Percentiles rank a stretch among this genome's conserved stretches.
Conservation (phyloP, 2,113 vertebrate genomes). For the Chamaetylas fuelleborni region DNA sequence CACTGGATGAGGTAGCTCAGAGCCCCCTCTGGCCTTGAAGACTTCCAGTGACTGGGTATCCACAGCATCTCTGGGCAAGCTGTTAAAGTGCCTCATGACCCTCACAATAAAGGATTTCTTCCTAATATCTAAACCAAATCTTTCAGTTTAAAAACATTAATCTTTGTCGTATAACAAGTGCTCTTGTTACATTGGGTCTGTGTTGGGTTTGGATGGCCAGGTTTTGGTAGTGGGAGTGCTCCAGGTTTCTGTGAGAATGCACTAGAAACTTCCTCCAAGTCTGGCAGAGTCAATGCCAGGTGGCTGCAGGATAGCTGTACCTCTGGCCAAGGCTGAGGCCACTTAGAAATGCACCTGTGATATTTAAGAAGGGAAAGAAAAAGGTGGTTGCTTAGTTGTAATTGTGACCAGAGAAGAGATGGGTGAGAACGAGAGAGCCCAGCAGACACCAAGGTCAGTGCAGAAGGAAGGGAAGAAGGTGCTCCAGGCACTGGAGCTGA, state of each 20-base stretch:
- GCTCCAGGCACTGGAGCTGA: not conserved
- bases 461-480: not conserved
- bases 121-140: not conserved
- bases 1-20: not conserved
- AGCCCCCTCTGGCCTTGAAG: not conserved
- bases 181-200: no score
- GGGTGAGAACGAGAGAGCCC: not conserved
- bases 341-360: not conserved
- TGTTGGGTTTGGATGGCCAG: not conserved
- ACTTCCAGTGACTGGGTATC: not conserved
- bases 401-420: not conserved
- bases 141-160: not conserved
- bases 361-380: not conserved
- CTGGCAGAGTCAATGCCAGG: not conserved
- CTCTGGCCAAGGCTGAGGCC: not conserved
- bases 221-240: not conserved
- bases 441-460: not conserved
- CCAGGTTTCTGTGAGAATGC: not conserved
- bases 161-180: rapidly evolving
- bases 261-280: not conserved
- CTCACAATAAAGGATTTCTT: not conserved
- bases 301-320: no score
- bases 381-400: not conserved
- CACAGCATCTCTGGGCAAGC: not conserved
- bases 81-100: not conserved